Evolutionary conservation across 2,797 vertebrate species (phyloP), one percentile per base, ranked within the genome.

Genomic region (Scleropages formosus): DNA sequence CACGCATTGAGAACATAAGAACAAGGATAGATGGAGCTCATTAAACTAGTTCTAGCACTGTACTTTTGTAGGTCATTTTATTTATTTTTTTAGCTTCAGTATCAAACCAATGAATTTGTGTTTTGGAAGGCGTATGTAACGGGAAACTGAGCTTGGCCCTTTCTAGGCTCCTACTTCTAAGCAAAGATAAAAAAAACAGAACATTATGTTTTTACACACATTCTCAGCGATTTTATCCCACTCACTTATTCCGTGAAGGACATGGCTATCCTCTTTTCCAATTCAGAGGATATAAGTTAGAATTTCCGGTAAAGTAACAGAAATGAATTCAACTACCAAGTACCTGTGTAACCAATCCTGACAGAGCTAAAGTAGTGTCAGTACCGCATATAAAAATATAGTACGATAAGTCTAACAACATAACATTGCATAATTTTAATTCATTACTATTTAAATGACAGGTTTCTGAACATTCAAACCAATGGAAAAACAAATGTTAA

Each of bases 301-400:
- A 76, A 83, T 83, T 83, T 77, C 74, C 76, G 68, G 76, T 39
- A 72, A 78, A 79, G 72, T 77, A 27, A 68, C 72, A 65, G 66
- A 84, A 81, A 63, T 75, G 72, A 75, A 85, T 85, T 86, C 81
- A 84, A 82, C 84, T 80, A 75, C 73, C 81, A 79, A 78, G 20
- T 46, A 12, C 11, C 71, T 22, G 31, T 75, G 58, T 80, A 61
- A 71, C 66, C 68, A 72, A 75, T 67, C n/a, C 16, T 71, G 39
- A 4, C 60, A n/a, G 11, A 4, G 3, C 46, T 12, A 53, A 2
- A 39, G 39, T 6, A 39, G 39, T 13, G 11, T 49, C 67, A 49
- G 49, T 69, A 67, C 16, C 20, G 22, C 44, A 20, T 20, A 18
- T 39, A 39, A 39, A n/a, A 39, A 39, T 39, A 39, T 6, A 39